Evolutionary conservation across 2,797 vertebrate genomes (phyloP).

Genomic region (Cossypha polioptera): DNA sequence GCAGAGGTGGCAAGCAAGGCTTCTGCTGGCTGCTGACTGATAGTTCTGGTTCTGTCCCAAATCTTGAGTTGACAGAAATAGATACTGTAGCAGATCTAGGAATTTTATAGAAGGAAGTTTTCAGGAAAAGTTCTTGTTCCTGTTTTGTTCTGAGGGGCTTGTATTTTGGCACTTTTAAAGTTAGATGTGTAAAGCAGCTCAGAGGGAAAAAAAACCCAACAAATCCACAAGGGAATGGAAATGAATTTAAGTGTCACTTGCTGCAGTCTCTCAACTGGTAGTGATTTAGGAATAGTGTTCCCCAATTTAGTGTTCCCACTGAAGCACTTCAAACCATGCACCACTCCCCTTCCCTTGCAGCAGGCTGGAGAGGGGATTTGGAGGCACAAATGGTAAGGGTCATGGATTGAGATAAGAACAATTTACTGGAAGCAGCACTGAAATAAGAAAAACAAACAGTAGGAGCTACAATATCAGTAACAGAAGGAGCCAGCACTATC

Average conservation of each 20-base stretch:
- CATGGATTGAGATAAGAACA: fast-evolving
- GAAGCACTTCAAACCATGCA: not conserved
- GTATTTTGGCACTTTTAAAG: not conserved
- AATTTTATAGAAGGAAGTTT: not conserved
- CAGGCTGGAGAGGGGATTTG: not conserved
- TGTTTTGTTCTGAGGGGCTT: not conserved
- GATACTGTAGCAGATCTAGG: not conserved
- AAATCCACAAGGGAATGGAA: not conserved
- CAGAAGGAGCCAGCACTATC: fast-evolving
- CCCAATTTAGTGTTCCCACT: not conserved
- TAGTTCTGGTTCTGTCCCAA: not conserved
- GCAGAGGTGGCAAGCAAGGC: not conserved
- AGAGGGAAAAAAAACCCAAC: fast-evolving
- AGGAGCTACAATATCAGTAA: not conserved
- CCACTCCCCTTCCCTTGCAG: not conserved
- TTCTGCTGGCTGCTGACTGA: not conserved
- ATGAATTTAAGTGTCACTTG: not conserved
- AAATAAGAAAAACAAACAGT: not conserved
- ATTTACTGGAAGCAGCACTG: not conserved
- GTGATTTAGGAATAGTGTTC: not conserved
- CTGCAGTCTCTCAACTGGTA: not conserved
- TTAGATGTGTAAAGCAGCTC: not conserved
- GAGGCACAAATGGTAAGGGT: not conserved
- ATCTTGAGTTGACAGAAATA: not conserved
- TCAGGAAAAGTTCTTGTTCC: not conserved